A percentile compares a stretch with the other conserved stretches of the same genome.
These are phyloP conservation scores for Gymnoscelis rufifasciata DNA, from an alignment of 2,888 invertebrate species.

Conservation along the genomic window DNA sequence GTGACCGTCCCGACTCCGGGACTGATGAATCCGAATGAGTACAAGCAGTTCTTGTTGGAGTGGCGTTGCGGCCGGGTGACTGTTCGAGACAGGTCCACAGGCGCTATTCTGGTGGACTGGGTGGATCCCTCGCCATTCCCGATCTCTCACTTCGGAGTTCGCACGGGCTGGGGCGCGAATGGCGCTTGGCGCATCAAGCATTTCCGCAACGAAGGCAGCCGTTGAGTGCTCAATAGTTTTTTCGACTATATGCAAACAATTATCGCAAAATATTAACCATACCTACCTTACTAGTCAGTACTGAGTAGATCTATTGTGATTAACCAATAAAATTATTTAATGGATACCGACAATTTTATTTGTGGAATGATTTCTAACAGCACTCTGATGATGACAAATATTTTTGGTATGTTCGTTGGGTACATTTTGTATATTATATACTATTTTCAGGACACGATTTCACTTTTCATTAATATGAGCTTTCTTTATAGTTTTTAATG, in stretches of 20 bases:
- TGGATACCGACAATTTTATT: slow-evolving; percentile 11
- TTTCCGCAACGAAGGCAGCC: slow-evolving; percentile 45
- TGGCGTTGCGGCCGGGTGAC: slow-evolving; percentile 78
- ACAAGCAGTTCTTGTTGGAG: slow-evolving; percentile 76
- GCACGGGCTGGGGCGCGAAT: slow-evolving; percentile 82
- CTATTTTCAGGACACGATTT: no score
- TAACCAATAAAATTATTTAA: slow-evolving; percentile 29
- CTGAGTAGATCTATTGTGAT: slow-evolving; percentile 15
- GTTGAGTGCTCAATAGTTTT: slow-evolving; percentile 60
- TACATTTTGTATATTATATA: slow-evolving; percentile 56
- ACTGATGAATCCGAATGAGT: slow-evolving; percentile 76
- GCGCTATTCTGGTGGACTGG: slow-evolving; percentile 80
- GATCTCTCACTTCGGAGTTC: slow-evolving; percentile 80
- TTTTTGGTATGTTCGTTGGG: slow-evolving; percentile 72
- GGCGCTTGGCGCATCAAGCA: slow-evolving; percentile 81
- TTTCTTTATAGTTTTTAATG: no score
- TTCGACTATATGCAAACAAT: slow-evolving; percentile 15
- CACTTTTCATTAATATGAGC: neutral
- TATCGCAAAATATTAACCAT: slow-evolving; percentile 16
- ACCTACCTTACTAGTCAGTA: slow-evolving; percentile 22
- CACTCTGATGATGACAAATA: slow-evolving; percentile 41
- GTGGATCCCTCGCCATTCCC: slow-evolving; percentile 79
- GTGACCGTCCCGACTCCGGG: slow-evolving; percentile 79
- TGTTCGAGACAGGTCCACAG: slow-evolving; percentile 69
- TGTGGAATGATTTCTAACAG: slow-evolving; percentile 21